Percentiles rank a stretch among this genome's conserved stretches.
Evolutionary conservation across 2,888 invertebrate genomes (phyloP).

Genomic region (Catocala nupta): DNA sequence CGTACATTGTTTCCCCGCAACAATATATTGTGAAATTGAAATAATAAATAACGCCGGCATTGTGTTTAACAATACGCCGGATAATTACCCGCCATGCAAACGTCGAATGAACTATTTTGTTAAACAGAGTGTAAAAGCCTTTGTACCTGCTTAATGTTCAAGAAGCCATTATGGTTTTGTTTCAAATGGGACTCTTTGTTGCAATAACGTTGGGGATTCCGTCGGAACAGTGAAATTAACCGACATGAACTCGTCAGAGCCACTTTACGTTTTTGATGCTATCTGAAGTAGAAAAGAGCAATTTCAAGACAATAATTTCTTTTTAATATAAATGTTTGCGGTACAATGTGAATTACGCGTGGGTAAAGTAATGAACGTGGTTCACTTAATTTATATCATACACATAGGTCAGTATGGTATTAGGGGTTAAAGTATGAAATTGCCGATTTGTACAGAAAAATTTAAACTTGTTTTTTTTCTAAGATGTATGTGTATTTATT

Average conservation of each 20-base stretch:
- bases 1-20: slow-evolving; percentile 61
- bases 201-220: slow-evolving; percentile 28
- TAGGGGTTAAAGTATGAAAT: no score
- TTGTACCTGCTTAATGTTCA: slow-evolving; percentile 63
- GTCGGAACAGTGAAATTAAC: no score
- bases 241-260: slow-evolving; percentile 15
- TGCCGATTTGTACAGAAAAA: no score
- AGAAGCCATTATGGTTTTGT: slow-evolving; percentile 46
- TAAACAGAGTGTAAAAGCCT: slow-evolving; percentile 78
- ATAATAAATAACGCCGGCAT: slow-evolving; percentile 65
- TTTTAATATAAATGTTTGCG: slow-evolving; percentile 35
- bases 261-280: slow-evolving; percentile 36
- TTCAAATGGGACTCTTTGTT: slow-evolving; percentile 40
- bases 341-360: slow-evolving; percentile 11
- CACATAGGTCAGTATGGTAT: no score
- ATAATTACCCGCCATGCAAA: slow-evolving; percentile 75
- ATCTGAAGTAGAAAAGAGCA: slow-evolving; percentile 34
- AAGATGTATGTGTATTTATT: no score
- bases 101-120: slow-evolving; percentile 72
- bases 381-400: slow-evolving; percentile 1
- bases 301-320: slow-evolving; percentile 42
- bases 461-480: no score
- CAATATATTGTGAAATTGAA: slow-evolving; percentile 71
- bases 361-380: slow-evolving; percentile 7
- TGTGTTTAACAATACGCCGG: slow-evolving; percentile 68